phyloP scores from a whole-genome alignment of 2,888 invertebrate genomes.

The Tetranychus truncatus region DNA sequence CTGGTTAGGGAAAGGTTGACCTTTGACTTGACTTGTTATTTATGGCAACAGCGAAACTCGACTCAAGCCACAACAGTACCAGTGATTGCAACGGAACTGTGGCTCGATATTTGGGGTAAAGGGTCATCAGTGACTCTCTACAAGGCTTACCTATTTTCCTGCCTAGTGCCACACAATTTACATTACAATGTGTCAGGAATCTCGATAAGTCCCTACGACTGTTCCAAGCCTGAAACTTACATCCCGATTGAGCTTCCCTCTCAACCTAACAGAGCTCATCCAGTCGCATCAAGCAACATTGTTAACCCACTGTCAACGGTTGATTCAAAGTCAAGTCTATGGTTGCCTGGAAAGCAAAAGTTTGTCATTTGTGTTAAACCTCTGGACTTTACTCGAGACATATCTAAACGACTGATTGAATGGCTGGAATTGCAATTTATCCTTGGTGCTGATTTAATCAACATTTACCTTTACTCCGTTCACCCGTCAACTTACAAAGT shows the following conservation, averaged over 20 bases:
- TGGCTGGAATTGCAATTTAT: constrained; percentile 74
- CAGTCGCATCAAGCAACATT: too few relatives aligned
- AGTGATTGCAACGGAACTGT: constrained; percentile 17
- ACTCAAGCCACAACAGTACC: not conserved
- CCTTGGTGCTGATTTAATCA: constrained; percentile 72
- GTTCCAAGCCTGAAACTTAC: constrained; percentile 28
- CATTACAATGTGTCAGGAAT: constrained; percentile 33
- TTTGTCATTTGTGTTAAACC: constrained; percentile 55
- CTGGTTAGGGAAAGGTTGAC: constrained; percentile 22
- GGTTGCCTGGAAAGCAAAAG: constrained; percentile 34
- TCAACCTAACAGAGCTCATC: not conserved
- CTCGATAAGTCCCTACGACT: constrained; percentile 40
- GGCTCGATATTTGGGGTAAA: constrained; percentile 23
- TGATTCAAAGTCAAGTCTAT: not conserved
- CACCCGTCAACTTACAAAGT: constrained; percentile 70
- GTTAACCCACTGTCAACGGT: too few relatives aligned
- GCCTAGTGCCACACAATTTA: constrained; percentile 41
- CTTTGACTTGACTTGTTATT: constrained; percentile 18
- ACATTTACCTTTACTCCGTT: constrained; percentile 59
- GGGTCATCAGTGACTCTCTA: constrained; percentile 28
- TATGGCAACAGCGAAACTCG: constrained; percentile 8
- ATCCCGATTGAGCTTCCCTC: not conserved
- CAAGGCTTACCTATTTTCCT: constrained; percentile 45
- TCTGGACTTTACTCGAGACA: constrained; percentile 48
- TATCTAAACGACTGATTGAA: constrained; percentile 68